Base-by-base conservation (phyloP, 2,113 vertebrate genomes). In the Monopterus albus region DNA sequence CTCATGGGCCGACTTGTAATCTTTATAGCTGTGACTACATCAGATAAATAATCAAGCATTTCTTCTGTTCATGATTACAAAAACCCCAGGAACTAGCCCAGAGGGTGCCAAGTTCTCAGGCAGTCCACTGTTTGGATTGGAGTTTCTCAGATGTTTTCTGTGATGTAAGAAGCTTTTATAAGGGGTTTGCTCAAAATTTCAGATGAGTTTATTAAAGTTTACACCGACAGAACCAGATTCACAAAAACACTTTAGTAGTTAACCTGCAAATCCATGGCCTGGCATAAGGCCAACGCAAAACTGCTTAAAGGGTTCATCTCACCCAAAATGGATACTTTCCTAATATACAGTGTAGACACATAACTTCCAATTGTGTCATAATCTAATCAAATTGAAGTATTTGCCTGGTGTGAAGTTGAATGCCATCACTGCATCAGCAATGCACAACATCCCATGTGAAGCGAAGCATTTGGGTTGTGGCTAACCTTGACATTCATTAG, bases 131-230 rank as follows among this genome's bases (percentile, higher is more conserved):
- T 66, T 26, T 65, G 18, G 60, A 23, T 78, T 72, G 67, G 40
- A 51, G n/a, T 55, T 79, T 80, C 69, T 68, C 74, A 47, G 26
- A 72, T 45, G 56, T 78, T 51, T 15, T 39, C 10, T 49, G 55
- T 31, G 21, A 49, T 81, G 71, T 86, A 72, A 67, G 62, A 81
- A 42, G 79, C 36, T 40, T 72, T 52, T 76, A 55, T 35, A 47
- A 12, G 7, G 21, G 43, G 17, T 43, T 72, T 23, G 39, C 49
- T 5, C 29, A 36, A 47, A 50, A 75, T 71, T 53, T 63, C 57
- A 49, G 56, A 60, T 3, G 61, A 61, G 52, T 53, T n/a, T n/a
- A n/a, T n/a, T n/a, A n/a, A n/a, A n/a, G n/a, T n/a, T n/a, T n/a
- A n/a, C n/a, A n/a, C n/a, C n/a, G n/a, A n/a, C n/a, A n/a, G n/a